Base-by-base conservation (phyloP, 2,888 invertebrate species). In the Rotaria magnacalcarata region DNA sequence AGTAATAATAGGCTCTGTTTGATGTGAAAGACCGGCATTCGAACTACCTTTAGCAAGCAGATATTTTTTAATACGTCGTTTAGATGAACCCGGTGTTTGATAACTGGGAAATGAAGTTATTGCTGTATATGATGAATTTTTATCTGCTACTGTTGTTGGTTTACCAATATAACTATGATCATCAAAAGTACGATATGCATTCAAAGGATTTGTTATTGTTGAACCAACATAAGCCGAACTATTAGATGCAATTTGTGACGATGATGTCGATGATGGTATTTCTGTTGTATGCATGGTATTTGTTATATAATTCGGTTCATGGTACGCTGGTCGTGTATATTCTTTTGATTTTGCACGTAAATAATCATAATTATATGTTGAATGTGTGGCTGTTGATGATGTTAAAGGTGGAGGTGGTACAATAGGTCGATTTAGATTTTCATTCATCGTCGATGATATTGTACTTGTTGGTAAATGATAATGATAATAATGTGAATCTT, bases 261-360 rank as follows among this genome's bases (percentile, higher is more conserved):
- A 74, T 47, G 80, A n/a, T 80, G n/a, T 80, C n/a, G 67, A 67
- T 19, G 74, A 74, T 80, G 80, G 47, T 80, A 47, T 80, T 47
- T 80, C 80, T 11, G 43, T 47, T 47, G 80, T 47, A 47, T 47
- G 47, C 6, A 80, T 43, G 4, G 80, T 14, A 80, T 4, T 47
- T 47, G 43, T 43, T 80, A 80, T 80, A 43, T 47, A 47, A 47
- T 24, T 80, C 10, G 80, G 5, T 41, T 80, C 80, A 47, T 80
- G 47, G 24, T 47, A 80, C 47, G n/a, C 24, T n/a, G 80, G 47
- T n/a, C 80, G 43, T 47, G 47, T 43, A n/a, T 80, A 43, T 80
- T 80, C 43, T 80, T 80, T 80, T n/a, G 80, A 80, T 80, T 80
- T 80, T 47, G 80, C 80, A 80, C 80, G 80, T 80, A 80, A 80